Base-by-base conservation (phyloP, 2,888 invertebrate genomes). In the Melipona beecheii region DNA sequence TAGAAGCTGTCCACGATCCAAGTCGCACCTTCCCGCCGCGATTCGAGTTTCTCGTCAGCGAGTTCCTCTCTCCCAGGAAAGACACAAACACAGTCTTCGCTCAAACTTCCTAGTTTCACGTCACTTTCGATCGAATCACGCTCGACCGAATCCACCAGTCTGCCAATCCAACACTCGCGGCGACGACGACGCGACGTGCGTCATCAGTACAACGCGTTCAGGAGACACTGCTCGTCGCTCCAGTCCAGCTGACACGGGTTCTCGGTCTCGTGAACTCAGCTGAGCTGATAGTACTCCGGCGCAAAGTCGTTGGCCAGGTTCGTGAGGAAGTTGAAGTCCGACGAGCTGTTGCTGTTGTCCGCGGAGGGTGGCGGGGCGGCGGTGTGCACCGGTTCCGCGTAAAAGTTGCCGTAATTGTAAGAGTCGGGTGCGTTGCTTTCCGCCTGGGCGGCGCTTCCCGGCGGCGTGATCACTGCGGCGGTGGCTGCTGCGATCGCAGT, bases 241-340 rank as follows among this genome's bases (percentile, higher is more conserved):
- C 94, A 94, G 89, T 94, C 93, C 79, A 93, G 81, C 79, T 93
- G 93, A 81, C 89, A 91, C 36, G 89, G 81, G 84, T 91, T 91
- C 73, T 92, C 93, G 52, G 88, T 90, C 90, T 94, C 94, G 85
- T 93, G 91, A 84, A 91, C 95, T 96, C 95, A 96, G 95, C 96
- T 96, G 94, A 96, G 96, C 94, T 96, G 96, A 93, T 98, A 98
- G 94, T 98, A 98, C 94, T 98, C 98, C 15, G 98, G 98, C 31
- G 97, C 98, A 94, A 98, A 98, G 94, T 98, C 98, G 94, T 98
- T 98, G 86, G 98, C 98, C 93, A 98, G 95, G 94, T 98, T 98
- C 95, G 98, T 98, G 86, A 98, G 96, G 94, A 98, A 98, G 95
- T 98, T 98, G 95, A 98, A 98, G 95, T 98, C 98, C 52, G 98